Evolutionary conservation across 1,140 invertebrate genomes (phyloP).

Genomic region (Steinernema khuongi): DNA sequence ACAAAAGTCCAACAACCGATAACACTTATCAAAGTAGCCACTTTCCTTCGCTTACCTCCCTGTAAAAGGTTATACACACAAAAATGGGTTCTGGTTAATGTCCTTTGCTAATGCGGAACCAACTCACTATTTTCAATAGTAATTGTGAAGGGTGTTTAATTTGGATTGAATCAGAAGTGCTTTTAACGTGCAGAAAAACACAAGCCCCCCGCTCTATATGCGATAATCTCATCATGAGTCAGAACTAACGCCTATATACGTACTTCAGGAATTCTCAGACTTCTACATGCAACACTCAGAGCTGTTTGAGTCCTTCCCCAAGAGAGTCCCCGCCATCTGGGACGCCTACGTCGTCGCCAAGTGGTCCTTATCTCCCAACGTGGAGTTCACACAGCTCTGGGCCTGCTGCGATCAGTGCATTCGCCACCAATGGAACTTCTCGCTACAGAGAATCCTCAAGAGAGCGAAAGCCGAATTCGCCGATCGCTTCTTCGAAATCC

Average conservation of each 20-base stretch:
- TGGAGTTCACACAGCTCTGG: neutral
- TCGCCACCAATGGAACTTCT: neutral
- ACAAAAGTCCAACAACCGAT: too few species aligned
- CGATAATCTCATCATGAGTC: neutral
- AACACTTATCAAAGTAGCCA: too few species aligned
- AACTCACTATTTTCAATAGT: too few species aligned
- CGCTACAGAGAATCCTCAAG: neutral
- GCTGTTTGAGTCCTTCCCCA: neutral
- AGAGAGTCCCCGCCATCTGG: neutral
- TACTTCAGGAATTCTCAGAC: conserved; percentile 1
- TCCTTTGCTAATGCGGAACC: too few species aligned
- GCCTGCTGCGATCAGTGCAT: neutral
- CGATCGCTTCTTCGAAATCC: neutral
- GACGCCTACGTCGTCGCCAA: neutral
- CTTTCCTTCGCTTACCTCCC: too few species aligned
- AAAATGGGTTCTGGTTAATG: too few species aligned
- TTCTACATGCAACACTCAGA: conserved; percentile 1
- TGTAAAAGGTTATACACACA: too few species aligned
- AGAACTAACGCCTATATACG: neutral
- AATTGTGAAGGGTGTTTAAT: too few species aligned
- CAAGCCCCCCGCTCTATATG: neutral
- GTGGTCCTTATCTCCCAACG: neutral
- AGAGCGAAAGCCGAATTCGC: neutral
- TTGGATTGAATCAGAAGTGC: too few species aligned
- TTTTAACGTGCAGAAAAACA: neutral